A percentile compares a stretch with the other conserved stretches of the same genome.
These are phyloP conservation scores for Holocentrus rufus DNA, from an alignment of 2,797 vertebrate genomes.

Conservation along the genomic window DNA sequence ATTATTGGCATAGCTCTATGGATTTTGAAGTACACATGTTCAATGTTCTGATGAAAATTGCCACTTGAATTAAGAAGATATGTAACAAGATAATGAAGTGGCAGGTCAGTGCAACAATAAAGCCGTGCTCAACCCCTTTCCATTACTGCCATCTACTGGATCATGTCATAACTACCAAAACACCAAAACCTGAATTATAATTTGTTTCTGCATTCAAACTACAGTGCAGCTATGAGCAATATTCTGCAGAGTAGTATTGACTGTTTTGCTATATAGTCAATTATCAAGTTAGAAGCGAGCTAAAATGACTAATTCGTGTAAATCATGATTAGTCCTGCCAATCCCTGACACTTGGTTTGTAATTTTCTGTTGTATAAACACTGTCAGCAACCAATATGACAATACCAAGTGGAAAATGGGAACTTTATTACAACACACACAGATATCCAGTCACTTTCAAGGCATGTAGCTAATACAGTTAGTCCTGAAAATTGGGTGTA, in stretches of 20 bases:
- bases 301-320: not conserved
- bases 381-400: not conserved
- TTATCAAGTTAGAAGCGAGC: not conserved
- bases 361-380: slow-evolving; percentile 1
- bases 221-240: not conserved
- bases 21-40: not conserved
- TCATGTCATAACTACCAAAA: too few species aligned
- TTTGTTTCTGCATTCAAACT: not conserved
- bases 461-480: slow-evolving; percentile 56
- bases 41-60: not conserved
- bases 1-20: not conserved
- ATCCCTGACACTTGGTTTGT: not conserved
- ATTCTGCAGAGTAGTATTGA: not conserved
- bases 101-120: not conserved
- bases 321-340: not conserved
- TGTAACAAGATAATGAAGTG: not conserved
- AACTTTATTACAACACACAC: slow-evolving; percentile 77
- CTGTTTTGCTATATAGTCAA: not conserved
- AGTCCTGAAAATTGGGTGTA: slow-evolving; percentile 62
- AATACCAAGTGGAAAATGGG: slow-evolving; percentile 57
- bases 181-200: too few species aligned
- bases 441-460: slow-evolving; percentile 70
- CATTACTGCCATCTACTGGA: slow-evolving; percentile 65
- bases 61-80: not conserved
- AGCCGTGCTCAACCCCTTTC: slow-evolving; percentile 16